Percentiles rank a stretch among this genome's conserved stretches.
phyloP scores from a whole-genome alignment of 2,888 invertebrate species.

The Galerucella nymphaeae region DNA sequence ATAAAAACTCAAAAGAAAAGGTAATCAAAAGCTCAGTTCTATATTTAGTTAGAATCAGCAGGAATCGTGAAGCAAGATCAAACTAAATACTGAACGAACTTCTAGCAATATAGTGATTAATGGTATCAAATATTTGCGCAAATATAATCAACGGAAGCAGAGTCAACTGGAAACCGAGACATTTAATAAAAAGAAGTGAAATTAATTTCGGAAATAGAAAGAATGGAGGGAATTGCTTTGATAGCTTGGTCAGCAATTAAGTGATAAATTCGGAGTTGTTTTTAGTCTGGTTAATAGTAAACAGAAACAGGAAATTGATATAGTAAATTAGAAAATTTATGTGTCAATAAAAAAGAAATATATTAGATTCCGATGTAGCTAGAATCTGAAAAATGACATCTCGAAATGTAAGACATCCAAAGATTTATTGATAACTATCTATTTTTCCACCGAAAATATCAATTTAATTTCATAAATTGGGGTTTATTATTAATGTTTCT shows the following conservation, averaged over 20 bases:
- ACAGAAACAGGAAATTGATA: conserved; percentile 3
- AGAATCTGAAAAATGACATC: too few relatives aligned
- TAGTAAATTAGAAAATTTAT: neutral
- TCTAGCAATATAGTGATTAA: conserved; percentile 21
- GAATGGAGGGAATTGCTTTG: neutral
- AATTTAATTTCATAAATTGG: too few relatives aligned
- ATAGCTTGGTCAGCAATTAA: conserved; percentile 17
- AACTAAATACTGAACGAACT: conserved; percentile 18
- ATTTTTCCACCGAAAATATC: too few relatives aligned
- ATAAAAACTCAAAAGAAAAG: conserved; percentile 1
- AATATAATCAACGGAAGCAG: conserved; percentile 23
- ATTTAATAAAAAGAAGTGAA: conserved; percentile 14
- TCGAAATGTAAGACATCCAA: too few relatives aligned
- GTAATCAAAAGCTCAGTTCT: neutral
- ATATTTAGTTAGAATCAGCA: conserved; percentile 7
- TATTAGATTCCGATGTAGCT: neutral
- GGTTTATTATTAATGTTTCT: too few relatives aligned
- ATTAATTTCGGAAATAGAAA: conserved; percentile 3
- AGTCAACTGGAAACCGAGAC: conserved; percentile 22
- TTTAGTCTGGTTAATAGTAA: neutral
- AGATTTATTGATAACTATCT: too few relatives aligned
- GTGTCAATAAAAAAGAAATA: neutral
- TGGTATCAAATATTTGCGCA: conserved; percentile 24
- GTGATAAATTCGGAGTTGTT: conserved; percentile 5
- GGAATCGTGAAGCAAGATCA: neutral